Base-by-base conservation (phyloP, 2,888 invertebrate species). In the Tipula unca region DNA sequence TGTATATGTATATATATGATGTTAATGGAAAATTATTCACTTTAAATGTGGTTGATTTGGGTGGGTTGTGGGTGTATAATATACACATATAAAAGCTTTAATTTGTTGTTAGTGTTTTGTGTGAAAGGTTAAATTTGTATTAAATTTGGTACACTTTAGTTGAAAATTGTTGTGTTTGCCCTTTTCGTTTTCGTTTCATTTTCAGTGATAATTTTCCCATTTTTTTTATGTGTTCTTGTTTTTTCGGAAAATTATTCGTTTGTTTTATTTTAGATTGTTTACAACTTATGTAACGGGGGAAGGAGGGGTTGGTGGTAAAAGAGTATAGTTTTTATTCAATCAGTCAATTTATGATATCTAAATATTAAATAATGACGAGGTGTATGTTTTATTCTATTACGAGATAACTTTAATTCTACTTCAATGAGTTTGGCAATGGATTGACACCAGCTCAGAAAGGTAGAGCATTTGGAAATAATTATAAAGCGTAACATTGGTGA, bases 71-170 rank as follows among this genome's bases (percentile, higher is more conserved):
- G 69, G 69, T 69, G 25, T 69, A 69, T 48, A n/a, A 48, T n/a
- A 48, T 20, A 69, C 25, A 25, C 10, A 69, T 69, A 69, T 69
- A 69, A 69, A 69, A 69, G 69, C 69, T 69, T 69, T 69, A 69
- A 69, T 20, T 69, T 69, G 69, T 69, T 69, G 69, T 69, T 69
- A 69, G 69, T 69, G 69, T 25, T 69, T 69, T 69, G 69, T 25
- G 25, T 69, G 69, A 69, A 69, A 69, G 69, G 69, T 69, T 69
- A 69, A 69, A 69, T 69, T 69, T 69, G 69, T 69, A 69, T 69
- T 69, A 69, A 69, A 69, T 69, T 69, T 69, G 69, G 69, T 69
- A 69, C 69, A 69, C 69, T 69, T 69, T 69, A 69, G 69, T 69
- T 69, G 69, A 69, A 69, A 69, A 69, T 69, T 69, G 69, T 69